phyloP scores from a whole-genome alignment of 2,113 vertebrate species.

The Cavia aperea region DNA sequence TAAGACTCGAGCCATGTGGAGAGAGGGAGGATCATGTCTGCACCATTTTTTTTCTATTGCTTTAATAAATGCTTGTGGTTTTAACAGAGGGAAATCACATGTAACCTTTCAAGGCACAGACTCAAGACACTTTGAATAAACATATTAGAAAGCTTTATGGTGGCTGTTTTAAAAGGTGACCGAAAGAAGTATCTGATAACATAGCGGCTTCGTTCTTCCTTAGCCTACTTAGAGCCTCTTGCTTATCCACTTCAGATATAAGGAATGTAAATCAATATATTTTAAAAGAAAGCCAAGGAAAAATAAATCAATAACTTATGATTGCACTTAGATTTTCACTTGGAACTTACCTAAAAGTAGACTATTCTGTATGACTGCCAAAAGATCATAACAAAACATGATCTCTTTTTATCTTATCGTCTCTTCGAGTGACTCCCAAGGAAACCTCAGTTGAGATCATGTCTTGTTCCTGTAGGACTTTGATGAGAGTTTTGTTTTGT shows the following conservation, averaged over 20 bases:
- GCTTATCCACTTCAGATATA: neutral
- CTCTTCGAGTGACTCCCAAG: neutral
- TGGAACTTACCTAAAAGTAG: conserved; percentile 14
- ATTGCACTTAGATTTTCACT: conserved; percentile 21
- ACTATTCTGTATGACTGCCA: neutral
- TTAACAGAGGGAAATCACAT: neutral
- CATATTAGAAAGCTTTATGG: neutral
- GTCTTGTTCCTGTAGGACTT: conserved; percentile 19
- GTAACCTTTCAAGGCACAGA: conserved; percentile 41
- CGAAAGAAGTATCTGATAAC: neutral
- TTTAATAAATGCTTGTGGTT: conserved; percentile 37
- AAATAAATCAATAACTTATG: neutral
- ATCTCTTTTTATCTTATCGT: neutral
- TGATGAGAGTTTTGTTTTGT: neutral
- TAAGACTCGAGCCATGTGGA: conserved; percentile 19
- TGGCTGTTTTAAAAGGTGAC: neutral
- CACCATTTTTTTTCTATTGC: conserved; percentile 42
- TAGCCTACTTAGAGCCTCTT: neutral
- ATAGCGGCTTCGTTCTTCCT: neutral
- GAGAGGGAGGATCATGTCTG: neutral
- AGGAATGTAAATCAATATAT: neutral
- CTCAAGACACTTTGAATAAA: conserved; percentile 2
- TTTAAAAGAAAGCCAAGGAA: neutral
- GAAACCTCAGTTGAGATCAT: neutral
- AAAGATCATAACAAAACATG: neutral